A percentile compares a stretch with the other conserved stretches of the same genome.
phyloP scores from a whole-genome alignment of 2,113 vertebrate species.

The Bos javanicus region DNA sequence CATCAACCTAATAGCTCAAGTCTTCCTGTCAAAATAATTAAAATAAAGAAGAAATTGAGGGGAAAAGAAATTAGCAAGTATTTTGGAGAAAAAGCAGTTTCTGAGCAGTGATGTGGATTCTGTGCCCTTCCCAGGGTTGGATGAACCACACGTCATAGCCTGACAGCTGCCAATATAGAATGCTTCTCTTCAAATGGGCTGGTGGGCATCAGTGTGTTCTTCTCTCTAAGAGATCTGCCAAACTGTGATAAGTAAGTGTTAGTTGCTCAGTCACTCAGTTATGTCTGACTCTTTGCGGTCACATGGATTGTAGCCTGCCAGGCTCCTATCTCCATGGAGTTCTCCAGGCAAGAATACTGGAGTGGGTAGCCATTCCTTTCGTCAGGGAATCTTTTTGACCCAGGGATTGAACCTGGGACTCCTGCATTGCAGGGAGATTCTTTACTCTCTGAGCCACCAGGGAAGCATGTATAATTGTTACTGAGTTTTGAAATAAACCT shows the following conservation, averaged over 20 bases:
- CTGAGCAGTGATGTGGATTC: too few relatives aligned
- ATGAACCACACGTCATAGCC: too few relatives aligned
- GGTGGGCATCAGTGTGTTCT: accelerated
- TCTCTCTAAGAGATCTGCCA: neutral
- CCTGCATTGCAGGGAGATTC: neutral
- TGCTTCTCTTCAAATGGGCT: neutral
- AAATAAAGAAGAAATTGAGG: neutral
- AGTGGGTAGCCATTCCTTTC: neutral
- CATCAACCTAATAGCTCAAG: neutral
- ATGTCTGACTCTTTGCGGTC: neutral
- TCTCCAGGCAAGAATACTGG: neutral
- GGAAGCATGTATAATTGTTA: too few relatives aligned
- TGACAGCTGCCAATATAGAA: too few relatives aligned
- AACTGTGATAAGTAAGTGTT: neutral
- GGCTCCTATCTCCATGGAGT: neutral
- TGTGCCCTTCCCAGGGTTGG: neutral
- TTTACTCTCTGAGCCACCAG: neutral
- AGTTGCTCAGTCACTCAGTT: neutral
- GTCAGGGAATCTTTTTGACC: neutral
- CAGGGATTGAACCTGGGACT: neutral
- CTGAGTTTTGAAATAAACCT: neutral
- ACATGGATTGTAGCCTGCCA: neutral
- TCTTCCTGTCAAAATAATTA: neutral
- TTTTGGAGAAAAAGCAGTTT: neutral
- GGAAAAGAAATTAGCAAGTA: neutral